A percentile compares a stretch with the other conserved stretches of the same genome.
phyloP scores from a whole-genome alignment of 2,797 vertebrate species.

The Pterois miles region DNA sequence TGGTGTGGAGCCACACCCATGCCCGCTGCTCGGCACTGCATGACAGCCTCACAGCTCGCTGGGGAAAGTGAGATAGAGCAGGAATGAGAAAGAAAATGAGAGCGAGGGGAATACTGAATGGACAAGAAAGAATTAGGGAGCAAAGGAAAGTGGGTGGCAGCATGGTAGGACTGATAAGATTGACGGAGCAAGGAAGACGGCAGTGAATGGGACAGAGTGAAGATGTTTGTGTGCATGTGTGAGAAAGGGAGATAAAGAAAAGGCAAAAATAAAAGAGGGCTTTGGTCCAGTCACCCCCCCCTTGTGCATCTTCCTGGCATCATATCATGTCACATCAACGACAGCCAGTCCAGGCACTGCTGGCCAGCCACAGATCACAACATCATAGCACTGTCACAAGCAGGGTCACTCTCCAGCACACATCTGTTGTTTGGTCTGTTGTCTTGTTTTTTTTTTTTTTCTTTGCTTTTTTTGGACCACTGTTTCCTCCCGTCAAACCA shows the following conservation, averaged over 20 bases:
- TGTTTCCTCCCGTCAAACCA: slow-evolving; percentile 57
- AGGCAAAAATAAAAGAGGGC: slow-evolving; percentile 40
- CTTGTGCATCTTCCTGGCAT: slow-evolving; percentile 41
- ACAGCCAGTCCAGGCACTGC: slow-evolving; percentile 46
- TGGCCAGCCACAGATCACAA: slow-evolving; percentile 51
- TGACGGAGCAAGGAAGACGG: slow-evolving; percentile 56
- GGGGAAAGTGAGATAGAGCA: slow-evolving; percentile 54
- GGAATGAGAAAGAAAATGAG: slow-evolving; percentile 50
- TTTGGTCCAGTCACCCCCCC: slow-evolving; percentile 33
- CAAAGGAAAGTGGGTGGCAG: slow-evolving; percentile 64
- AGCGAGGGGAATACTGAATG: slow-evolving; percentile 54
- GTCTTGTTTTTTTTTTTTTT: slow-evolving; percentile 14
- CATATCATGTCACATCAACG: slow-evolving; percentile 55
- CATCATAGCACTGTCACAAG: slow-evolving; percentile 58
- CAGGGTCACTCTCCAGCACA: slow-evolving; percentile 63
- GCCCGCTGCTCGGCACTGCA: slow-evolving; percentile 58
- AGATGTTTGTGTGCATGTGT: slow-evolving; percentile 55
- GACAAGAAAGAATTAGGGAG: slow-evolving; percentile 67
- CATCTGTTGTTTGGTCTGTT: slow-evolving; percentile 63
- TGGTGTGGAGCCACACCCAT: slow-evolving; percentile 65
- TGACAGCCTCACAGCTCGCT: slow-evolving; percentile 67
- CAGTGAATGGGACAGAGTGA: slow-evolving; percentile 48
- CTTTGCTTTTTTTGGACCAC: slow-evolving; percentile 30
- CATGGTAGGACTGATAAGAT: slow-evolving; percentile 69
- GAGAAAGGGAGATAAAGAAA: slow-evolving; percentile 59